Percentiles rank a stretch among this genome's conserved stretches.
Conservation (phyloP, 2,113 vertebrate genomes). For the Spea multiplicata region DNA sequence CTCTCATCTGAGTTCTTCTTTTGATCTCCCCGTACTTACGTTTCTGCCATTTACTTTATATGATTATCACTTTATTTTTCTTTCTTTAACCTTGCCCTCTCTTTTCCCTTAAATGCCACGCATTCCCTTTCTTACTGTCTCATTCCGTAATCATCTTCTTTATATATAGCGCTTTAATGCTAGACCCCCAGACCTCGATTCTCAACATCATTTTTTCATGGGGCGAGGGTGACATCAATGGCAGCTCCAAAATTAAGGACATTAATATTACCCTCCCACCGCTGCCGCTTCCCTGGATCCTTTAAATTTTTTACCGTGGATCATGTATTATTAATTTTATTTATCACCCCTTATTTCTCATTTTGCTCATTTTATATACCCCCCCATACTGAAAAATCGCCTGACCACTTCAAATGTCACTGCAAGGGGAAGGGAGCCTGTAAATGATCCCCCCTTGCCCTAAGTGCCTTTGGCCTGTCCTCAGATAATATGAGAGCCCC, state of each 20-base stretch:
- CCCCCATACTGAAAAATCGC: neutral
- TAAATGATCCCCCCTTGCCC: neutral
- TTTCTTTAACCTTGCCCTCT: slow-evolving; percentile 7
- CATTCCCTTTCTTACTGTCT: neutral
- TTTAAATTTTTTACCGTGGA: neutral
- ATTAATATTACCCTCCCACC: neutral
- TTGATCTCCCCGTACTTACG: neutral
- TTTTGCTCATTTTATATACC: neutral
- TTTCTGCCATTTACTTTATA: neutral
- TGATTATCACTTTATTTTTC: neutral
- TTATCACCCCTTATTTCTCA: neutral
- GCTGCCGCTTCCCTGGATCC: neutral
- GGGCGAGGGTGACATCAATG: too few species aligned
- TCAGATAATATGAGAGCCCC: too few species aligned
- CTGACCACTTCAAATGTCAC: neutral
- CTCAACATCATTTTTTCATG: neutral
- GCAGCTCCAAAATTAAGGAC: too few species aligned
- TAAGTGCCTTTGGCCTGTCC: neutral
- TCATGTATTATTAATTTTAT: neutral
- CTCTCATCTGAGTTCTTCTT: neutral
- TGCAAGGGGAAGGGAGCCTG: neutral
- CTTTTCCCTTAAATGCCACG: neutral
- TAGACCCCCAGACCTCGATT: too few species aligned
- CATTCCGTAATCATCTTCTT: neutral
- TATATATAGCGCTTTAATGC: too few species aligned